A percentile compares a stretch with the other conserved stretches of the same genome.
phyloP scores from a whole-genome alignment of 1,140 invertebrate genomes.

The Helicoverpa zea region DNA sequence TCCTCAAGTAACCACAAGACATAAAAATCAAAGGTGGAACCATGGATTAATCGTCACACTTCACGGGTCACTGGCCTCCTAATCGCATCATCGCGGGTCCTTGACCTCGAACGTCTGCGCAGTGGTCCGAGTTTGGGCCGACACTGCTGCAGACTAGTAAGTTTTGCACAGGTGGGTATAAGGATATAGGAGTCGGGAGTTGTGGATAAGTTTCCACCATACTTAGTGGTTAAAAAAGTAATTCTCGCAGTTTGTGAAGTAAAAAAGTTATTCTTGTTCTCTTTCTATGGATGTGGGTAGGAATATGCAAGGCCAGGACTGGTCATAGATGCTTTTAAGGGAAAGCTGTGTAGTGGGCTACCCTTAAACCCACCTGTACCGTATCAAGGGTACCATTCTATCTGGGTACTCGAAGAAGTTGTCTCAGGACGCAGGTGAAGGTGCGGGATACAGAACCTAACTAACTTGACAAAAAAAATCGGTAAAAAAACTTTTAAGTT shows the following conservation, averaged over 20 bases:
- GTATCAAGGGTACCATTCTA: too few species aligned
- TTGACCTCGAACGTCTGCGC: slow-evolving; percentile 28
- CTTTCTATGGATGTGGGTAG: too few species aligned
- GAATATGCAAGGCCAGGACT: too few species aligned
- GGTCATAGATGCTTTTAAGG: too few species aligned
- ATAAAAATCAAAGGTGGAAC: slow-evolving; percentile 34
- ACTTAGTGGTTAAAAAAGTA: not conserved
- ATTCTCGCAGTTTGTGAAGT: not conserved
- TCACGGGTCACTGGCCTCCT: slow-evolving; percentile 11
- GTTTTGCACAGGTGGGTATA: not conserved
- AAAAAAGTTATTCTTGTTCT: too few species aligned
- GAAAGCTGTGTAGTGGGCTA: too few species aligned
- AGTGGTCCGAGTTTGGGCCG: not conserved
- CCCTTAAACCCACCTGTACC: too few species aligned
- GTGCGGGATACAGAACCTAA: too few species aligned
- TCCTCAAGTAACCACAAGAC: not conserved
- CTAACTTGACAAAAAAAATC: too few species aligned
- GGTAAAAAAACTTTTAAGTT: too few species aligned
- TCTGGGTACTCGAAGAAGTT: not conserved
- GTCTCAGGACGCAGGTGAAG: too few species aligned
- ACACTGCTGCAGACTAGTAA: slow-evolving; percentile 20
- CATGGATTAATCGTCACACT: slow-evolving; percentile 22
- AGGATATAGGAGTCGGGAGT: not conserved
- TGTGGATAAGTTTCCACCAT: not conserved
- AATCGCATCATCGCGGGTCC: slow-evolving; percentile 31